phyloP scores from a whole-genome alignment of 92 coral and sea anemone genomes.

The Pocillopora meandrina region DNA sequence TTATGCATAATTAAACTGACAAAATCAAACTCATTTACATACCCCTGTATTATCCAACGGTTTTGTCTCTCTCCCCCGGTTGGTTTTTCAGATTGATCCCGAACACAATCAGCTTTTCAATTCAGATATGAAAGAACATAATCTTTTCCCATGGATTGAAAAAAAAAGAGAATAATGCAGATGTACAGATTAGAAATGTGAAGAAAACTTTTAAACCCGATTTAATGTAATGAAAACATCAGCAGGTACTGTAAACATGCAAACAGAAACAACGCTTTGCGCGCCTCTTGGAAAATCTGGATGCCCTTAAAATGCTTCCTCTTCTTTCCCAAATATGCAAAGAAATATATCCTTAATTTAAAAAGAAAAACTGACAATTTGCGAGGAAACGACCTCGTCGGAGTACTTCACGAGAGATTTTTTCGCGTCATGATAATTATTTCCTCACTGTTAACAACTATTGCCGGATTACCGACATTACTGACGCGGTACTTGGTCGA shows the following conservation, averaged over 20 bases:
- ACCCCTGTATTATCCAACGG: background rate
- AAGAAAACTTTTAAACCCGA: background rate
- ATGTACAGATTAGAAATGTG: background rate
- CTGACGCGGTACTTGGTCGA: no score
- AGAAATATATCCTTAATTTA: no score
- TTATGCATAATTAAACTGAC: conserved; percentile 15
- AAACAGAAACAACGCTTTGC: background rate
- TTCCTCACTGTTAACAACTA: no score
- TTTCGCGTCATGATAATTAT: no score
- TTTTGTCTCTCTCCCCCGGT: background rate
- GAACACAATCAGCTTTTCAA: no score
- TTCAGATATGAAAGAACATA: no score
- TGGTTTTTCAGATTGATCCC: background rate
- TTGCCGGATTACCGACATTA: no score
- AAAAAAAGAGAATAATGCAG: no score
- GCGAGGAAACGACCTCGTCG: no score
- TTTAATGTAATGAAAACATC: background rate
- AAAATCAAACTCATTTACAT: conserved; percentile 11
- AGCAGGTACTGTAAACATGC: conserved; percentile 14
- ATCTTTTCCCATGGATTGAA: no score
- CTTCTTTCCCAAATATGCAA: background rate
- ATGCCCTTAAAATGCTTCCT: background rate
- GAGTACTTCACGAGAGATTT: no score
- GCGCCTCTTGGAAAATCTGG: background rate
- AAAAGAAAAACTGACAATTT: no score